A percentile compares a stretch with the other conserved stretches of the same genome.
Conservation (phyloP, 2,113 vertebrate genomes). For the Pogona vitticeps region DNA sequence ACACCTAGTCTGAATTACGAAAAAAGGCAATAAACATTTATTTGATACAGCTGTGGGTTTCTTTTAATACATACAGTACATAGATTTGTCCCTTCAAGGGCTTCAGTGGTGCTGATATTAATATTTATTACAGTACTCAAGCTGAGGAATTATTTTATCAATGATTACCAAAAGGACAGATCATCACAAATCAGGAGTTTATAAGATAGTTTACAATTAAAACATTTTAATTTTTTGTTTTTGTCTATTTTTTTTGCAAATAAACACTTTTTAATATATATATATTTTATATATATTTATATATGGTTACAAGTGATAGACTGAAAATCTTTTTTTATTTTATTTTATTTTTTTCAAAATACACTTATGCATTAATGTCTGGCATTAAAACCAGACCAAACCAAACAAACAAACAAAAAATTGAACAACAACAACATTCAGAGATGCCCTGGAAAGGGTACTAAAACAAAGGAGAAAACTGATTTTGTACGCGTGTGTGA, state of each 20-base stretch:
- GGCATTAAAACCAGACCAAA: constrained; percentile 55
- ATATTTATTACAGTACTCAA: constrained; percentile 60
- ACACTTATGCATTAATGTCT: constrained; percentile 77
- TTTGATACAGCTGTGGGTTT: constrained; percentile 72
- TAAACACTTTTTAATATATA: constrained; percentile 80
- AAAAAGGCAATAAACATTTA: constrained; percentile 81
- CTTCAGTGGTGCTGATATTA: constrained; percentile 36
- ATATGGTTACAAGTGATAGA: constrained; percentile 80
- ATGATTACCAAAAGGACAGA: constrained; percentile 71
- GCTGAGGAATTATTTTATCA: constrained; percentile 55
- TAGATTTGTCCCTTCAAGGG: constrained; percentile 54
- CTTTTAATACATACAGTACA: constrained; percentile 77
- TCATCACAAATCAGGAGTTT: constrained; percentile 73
- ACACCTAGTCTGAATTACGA: background rate
- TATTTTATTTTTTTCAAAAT: constrained; percentile 70
- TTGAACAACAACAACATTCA: too few relatives aligned
- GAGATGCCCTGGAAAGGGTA: too few relatives aligned
- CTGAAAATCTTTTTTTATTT: constrained; percentile 66
- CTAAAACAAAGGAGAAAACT: constrained; percentile 49
- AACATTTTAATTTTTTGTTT: constrained; percentile 63
- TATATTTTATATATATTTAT: constrained; percentile 77
- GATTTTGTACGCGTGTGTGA: background rate
- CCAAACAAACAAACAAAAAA: background rate
- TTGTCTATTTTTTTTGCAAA: constrained; percentile 70
- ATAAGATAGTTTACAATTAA: constrained; percentile 73